phyloP scores from a whole-genome alignment of 2,797 vertebrate species.

The Etheostoma nigrum region DNA sequence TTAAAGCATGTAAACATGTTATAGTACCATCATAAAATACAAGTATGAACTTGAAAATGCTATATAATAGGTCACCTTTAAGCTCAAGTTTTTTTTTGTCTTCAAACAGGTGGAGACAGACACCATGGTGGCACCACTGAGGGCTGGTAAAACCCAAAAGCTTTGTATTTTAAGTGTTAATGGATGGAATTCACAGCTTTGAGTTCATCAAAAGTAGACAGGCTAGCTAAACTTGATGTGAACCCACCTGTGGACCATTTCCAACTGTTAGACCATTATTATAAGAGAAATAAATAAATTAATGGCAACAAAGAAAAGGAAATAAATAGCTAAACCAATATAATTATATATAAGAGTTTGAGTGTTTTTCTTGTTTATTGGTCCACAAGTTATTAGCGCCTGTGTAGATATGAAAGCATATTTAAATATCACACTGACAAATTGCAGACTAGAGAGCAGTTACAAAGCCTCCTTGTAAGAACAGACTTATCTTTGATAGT shows the following conservation, averaged over 20 bases:
- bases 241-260: constrained; percentile 61
- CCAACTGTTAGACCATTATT: constrained; percentile 11
- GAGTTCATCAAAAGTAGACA: constrained; percentile 15
- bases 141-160: constrained; percentile 30
- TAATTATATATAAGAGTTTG: background rate
- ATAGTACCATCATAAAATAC: no score
- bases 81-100: constrained; percentile 44
- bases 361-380: constrained; percentile 44
- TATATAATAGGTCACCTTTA: background rate
- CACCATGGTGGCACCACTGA: constrained; percentile 7
- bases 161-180: constrained; percentile 27
- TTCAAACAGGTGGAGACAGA: constrained; percentile 54
- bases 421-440: constrained; percentile 75
- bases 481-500: constrained; percentile 78
- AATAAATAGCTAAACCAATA: background rate
- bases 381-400: constrained; percentile 48
- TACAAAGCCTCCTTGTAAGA: constrained; percentile 69
- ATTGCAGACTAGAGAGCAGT: constrained; percentile 75
- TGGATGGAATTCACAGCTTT: constrained; percentile 17
- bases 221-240: constrained; percentile 26
- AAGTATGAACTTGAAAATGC: no score
- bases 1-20: no score
- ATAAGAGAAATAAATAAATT: background rate
- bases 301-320: background rate
- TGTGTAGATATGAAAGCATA: constrained; percentile 69